A percentile compares a stretch with the other conserved stretches of the same genome.
Conservation (phyloP, 2,113 vertebrate species). For the Melanocharis versteri region DNA sequence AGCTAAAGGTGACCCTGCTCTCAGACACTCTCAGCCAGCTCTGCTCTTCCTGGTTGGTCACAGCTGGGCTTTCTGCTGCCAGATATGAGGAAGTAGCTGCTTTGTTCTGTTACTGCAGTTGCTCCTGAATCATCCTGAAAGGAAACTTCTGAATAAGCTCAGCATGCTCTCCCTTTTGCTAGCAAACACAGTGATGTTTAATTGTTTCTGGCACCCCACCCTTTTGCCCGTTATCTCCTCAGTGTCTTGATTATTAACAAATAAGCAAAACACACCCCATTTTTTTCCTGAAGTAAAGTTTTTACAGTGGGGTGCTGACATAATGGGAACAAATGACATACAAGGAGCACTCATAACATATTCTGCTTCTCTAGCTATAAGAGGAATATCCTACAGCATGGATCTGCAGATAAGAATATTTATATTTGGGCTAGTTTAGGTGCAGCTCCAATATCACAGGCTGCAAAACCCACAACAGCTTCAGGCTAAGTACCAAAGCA, state of each 20-base stretch:
- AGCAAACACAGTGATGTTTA: neutral
- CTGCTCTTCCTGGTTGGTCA: neutral
- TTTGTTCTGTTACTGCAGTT: neutral
- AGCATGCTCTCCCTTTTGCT: neutral
- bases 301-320: neutral
- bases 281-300: neutral
- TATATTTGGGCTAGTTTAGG: neutral
- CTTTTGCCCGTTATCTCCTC: neutral
- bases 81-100: neutral
- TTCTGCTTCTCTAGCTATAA: neutral
- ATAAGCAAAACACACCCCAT: neutral
- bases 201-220: neutral
- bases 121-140: conserved; percentile 19
- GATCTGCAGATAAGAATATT: neutral
- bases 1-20: neutral
- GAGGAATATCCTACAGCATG: neutral
- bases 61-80: conserved; percentile 8
- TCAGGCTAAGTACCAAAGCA: neutral
- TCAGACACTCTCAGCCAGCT: neutral
- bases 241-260: neutral
- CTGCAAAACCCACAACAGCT: neutral
- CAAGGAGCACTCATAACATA: neutral
- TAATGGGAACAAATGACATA: neutral
- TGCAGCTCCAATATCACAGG: neutral
- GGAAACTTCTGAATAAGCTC: neutral